Base-by-base conservation (phyloP, 2,113 vertebrate species). In the Petrocephalus zakoni region DNA sequence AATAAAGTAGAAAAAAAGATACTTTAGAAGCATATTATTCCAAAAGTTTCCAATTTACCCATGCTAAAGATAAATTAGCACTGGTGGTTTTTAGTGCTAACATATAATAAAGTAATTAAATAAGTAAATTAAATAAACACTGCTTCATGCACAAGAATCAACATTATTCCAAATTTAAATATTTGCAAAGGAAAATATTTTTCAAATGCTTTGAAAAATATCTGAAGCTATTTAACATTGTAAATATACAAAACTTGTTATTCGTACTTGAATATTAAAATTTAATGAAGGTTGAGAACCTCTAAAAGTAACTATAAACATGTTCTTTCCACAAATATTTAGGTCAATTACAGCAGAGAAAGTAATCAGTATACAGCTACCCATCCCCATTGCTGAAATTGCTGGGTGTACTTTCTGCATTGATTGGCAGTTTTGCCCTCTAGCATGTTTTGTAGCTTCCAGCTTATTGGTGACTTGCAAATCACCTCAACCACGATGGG, bases 401-500 rank as follows among this genome's bases (percentile, higher is more conserved):
- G 46, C 29, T 52, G 82, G 47, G 22, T 6, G n/a, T 13, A 51
- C 22, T 49, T 52, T n/a, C 46, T 49, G 19, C 46, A 52, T 13
- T 85, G 82, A 85, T 51, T 85, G 82, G 82, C 47, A 85, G 82
- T 49, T 85, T 25, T 49, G 49, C 49, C 82, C 82, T 85, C 82
- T 25, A 47, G 82, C 10, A 47, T 85, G 49, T 51, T 13, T 85
- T 85, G 82, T 85, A 85, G 82, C 82, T 85, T 13, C 49, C n/a
- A 52, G 82, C 47, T 51, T 47, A 52, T 51, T 52, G 42, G 82
- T 85, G 82, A 42, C 34, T 78, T 78, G 34, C 29, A 42, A 52
- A 85, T 84, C 47, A 84, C 46, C 10, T 52, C 49, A n/a, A 52
- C n/a, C 10, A 52, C 5, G 49, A 85, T 25, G 46, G 82, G 82